Evolutionary conservation across 2,888 invertebrate genomes (phyloP), one percentile per base, ranked within the genome.

Genomic region (Acrobasis repandana): DNA sequence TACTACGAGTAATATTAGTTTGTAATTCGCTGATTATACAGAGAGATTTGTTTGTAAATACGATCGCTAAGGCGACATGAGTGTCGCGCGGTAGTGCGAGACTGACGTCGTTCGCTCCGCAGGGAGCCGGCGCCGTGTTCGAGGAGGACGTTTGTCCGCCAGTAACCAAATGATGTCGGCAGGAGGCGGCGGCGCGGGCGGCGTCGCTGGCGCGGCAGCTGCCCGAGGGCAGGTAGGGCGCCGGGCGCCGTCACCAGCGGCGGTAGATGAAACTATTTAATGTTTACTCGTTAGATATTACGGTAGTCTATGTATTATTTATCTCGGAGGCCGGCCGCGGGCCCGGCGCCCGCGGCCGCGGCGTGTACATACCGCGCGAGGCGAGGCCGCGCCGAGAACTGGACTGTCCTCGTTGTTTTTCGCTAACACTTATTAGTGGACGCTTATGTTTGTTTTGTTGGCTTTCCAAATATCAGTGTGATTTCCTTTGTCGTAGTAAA

Each of bases 391-490:
- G 70, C 71, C 71, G 67, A 43, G n/a, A 64, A 74, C 73, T 76
- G 82, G 78, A 85, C 79, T 74, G 74, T 75, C 77, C 75, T 71
- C 60, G 52, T 82, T 80, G 83, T 82, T 85, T 83, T 81, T 80
- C 77, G 86, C 86, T 86, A 82, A 87, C 87, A 83, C 83, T 83
- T 81, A 79, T 79, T 86, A 85, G 88, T 85, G 88, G 82, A 87
- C 77, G 90, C 89, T 89, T 88, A 77, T 78, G 87, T 88, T 87
- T 86, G 85, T 89, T 90, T 87, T 85, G 88, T 90, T 89, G 85
- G 87, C 90, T 90, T 90, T 86, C 85, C 72, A 89, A 90, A 86
- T 88, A 88, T 89, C 86, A 77, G 91, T 89, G 91, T 90, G 90
- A 83, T 87, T 90, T 88, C 78, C 77, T 88, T 88, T 85, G 78